These are phyloP conservation scores for Zophobas morio DNA, from an alignment of 1,140 invertebrate species.

Conservation along the genomic window DNA sequence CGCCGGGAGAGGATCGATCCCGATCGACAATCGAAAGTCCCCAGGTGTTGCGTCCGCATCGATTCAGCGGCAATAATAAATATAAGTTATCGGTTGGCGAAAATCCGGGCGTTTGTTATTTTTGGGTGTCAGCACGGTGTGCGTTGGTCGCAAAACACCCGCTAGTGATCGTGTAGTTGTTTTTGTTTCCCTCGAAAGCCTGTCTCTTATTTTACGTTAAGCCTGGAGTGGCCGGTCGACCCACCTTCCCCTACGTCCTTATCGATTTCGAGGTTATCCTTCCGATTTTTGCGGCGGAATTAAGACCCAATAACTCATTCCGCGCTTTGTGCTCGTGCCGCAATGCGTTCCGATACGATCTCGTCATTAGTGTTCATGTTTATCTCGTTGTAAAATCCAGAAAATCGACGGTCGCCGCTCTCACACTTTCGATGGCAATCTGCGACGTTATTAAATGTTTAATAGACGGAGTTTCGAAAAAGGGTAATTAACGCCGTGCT, in stretches of 20 bases:
- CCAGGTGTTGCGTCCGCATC: no score
- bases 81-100: no score
- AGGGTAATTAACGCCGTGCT: slow-evolving; percentile 21
- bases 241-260: neutral
- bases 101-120: no score
- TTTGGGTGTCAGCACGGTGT: no score
- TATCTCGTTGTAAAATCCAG: slow-evolving; percentile 8
- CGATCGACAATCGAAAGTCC: no score
- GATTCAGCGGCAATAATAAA: no score
- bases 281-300: slow-evolving; percentile 18
- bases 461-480: slow-evolving; percentile 6
- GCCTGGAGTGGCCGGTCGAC: slow-evolving; percentile 1
- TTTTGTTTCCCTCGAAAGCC: no score
- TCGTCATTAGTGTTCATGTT: slow-evolving; percentile 21
- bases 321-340: neutral
- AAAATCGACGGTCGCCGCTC: neutral
- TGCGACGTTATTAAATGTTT: slow-evolving; percentile 26
- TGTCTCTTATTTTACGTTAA: neutral
- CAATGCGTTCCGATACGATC: slow-evolving; percentile 16
- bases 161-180: no score
- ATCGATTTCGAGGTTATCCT: slow-evolving; percentile 5
- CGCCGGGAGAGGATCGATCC: neutral
- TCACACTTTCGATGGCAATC: neutral
- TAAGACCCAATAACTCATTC: slow-evolving; percentile 6
- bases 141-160: no score